These are phyloP conservation scores for Tragelaphus imberbis DNA, from an alignment of 2,113 vertebrate genomes.

Conservation along the genomic window DNA sequence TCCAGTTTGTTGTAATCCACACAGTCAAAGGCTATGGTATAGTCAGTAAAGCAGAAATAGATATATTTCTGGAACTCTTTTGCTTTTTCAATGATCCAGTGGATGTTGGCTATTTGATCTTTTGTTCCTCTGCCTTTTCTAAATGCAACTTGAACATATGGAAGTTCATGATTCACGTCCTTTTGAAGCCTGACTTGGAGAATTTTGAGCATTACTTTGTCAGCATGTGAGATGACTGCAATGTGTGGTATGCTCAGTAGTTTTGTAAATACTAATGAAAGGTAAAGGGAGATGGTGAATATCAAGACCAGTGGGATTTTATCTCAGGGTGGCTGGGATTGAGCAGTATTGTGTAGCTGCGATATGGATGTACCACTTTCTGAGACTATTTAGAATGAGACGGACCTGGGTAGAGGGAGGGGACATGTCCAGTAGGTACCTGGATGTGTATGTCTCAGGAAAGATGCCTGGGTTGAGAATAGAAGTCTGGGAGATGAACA, in stretches of 20 bases:
- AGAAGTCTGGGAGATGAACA: not conserved
- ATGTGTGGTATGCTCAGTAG: not conserved
- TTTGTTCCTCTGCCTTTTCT: not conserved
- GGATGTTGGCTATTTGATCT: not conserved
- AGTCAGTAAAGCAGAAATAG: not conserved
- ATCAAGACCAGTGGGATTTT: not conserved
- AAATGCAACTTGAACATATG: not conserved
- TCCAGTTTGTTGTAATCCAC: not conserved
- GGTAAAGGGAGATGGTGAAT: not conserved
- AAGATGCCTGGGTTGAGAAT: not conserved
- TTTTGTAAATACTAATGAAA: not conserved
- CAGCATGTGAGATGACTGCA: not conserved
- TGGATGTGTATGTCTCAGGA: not conserved
- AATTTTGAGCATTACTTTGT: not conserved
- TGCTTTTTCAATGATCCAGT: not conserved
- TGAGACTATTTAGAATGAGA: not conserved
- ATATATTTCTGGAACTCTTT: not conserved
- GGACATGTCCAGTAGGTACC: not conserved
- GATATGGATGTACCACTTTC: not conserved
- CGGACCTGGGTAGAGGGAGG: accelerated
- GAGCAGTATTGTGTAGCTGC: not conserved
- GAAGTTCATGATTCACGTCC: not conserved
- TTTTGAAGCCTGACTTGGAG: not conserved
- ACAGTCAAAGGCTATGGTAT: not conserved
- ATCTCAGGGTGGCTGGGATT: accelerated